These are phyloP conservation scores for Serranus cabrilla DNA, from an alignment of 2,797 vertebrate genomes.

Conservation along the genomic window DNA sequence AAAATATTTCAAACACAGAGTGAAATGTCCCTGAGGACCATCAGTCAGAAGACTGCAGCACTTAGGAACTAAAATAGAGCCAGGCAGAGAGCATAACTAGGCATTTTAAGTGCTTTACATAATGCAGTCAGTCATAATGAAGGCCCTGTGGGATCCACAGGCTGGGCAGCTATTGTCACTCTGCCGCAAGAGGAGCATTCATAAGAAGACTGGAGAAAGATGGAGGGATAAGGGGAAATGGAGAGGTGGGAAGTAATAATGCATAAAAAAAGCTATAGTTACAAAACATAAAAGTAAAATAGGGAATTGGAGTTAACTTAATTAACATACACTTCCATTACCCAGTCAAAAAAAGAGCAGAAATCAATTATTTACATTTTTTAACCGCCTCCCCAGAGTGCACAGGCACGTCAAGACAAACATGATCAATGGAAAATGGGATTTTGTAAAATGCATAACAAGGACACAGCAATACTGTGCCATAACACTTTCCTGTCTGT, in stretches of 20 bases:
- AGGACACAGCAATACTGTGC: conserved; percentile 13
- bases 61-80: conserved; percentile 84
- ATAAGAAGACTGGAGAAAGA: conserved; percentile 56
- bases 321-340: conserved; percentile 59
- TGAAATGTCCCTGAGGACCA: conserved; percentile 78
- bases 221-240: conserved; percentile 51
- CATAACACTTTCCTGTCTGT: conserved; percentile 7
- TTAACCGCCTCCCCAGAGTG: conserved; percentile 18
- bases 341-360: conserved; percentile 13
- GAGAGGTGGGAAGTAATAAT: conserved; percentile 42
- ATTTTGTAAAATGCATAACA: conserved; percentile 48
- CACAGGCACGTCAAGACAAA: conserved; percentile 34
- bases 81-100: conserved; percentile 83
- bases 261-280: conserved; percentile 24
- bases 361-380: conserved; percentile 47
- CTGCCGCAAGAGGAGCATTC: conserved; percentile 58
- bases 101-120: conserved; percentile 86
- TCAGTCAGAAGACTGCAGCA: conserved; percentile 81
- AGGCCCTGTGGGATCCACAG: conserved; percentile 73
- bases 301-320: conserved; percentile 28
- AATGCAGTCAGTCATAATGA: conserved; percentile 82
- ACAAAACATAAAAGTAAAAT: conserved; percentile 41
- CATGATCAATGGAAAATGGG: conserved; percentile 48
- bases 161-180: conserved; percentile 77
- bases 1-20: conserved; percentile 73